These are phyloP conservation scores for Miniopterus natalensis DNA, from an alignment of 2,113 vertebrate species.

Conservation along the genomic window DNA sequence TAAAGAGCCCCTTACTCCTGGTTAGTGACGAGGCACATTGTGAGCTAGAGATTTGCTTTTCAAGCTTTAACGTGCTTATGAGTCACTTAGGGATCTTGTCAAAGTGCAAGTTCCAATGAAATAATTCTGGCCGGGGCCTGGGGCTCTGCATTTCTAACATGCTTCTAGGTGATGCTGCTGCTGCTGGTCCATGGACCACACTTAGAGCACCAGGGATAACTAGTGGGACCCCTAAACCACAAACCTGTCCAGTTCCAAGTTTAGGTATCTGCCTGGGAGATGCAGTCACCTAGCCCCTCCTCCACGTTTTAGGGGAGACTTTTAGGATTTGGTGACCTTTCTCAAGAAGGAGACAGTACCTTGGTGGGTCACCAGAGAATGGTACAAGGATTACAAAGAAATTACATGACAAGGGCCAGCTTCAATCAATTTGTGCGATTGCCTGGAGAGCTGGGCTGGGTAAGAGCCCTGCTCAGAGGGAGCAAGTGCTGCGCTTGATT, in stretches of 20 bases:
- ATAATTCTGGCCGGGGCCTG: background rate
- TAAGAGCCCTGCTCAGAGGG: background rate
- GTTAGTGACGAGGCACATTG: background rate
- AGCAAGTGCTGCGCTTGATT: background rate
- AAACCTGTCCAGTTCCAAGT: background rate
- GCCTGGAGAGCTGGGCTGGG: background rate
- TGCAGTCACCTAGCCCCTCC: background rate
- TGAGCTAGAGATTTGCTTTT: background rate
- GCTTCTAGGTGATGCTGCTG: background rate
- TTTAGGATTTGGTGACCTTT: background rate
- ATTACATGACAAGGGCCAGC: background rate
- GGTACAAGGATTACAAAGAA: background rate
- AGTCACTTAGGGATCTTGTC: background rate
- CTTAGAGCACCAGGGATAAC: background rate
- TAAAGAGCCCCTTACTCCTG: background rate
- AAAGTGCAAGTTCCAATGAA: background rate
- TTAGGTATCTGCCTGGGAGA: background rate
- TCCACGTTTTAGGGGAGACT: background rate
- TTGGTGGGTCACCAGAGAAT: background rate
- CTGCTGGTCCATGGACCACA: background rate
- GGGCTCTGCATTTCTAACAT: background rate
- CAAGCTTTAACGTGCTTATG: background rate
- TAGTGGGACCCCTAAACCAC: background rate
- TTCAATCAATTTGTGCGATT: background rate
- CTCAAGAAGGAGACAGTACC: background rate